Base-by-base conservation (phyloP, 2,113 vertebrate genomes). In the Mus pahari region DNA sequence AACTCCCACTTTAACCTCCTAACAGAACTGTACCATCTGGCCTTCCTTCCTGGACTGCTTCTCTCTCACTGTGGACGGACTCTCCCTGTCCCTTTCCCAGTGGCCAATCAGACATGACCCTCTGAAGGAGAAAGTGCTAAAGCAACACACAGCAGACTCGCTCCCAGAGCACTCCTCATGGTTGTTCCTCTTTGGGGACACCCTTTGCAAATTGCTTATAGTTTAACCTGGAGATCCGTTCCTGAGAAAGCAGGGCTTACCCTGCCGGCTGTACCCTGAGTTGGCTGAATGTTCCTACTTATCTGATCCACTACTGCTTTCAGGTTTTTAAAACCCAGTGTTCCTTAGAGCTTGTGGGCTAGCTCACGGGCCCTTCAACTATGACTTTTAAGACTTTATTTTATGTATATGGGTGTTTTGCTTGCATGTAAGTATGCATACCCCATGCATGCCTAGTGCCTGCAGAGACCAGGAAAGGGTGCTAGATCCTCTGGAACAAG, bases 101-200 rank as follows among this genome's bases (percentile, higher is more conserved):
- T 16, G 79, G 0, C 36, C 55, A 17, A 11, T 26, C 64, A 70
- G 77, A 50, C 7, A 75, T 28, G 28, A 64, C 31, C 0, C 5
- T 90, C 48, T 60, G 33, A 28, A 4, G 12, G 45, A 68, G 64
- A 24, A 64, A 12, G 17, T 26, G 50, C 53, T n/a, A 26, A 19
- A 26, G 62, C 1, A 20, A 48, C 6, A 5, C 48, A 24, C 1
- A 11, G 39, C 39, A 74, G 94, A n/a, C 64, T 26, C 2, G 12
- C 3, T 12, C 1, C 0, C 8, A 0, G 12, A 39, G 31, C 42
- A 19, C 1, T 48, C 22, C 42, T 83, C 58, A 3, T 42, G 2
- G 0, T 0, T 8, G 17, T 55, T 81, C 36, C 50, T 55, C 50
- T 86, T 66, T 62, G 74, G 28, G 39, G 48, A 71, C 50, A 42